A percentile compares a stretch with the other conserved stretches of the same genome.
phyloP scores from a whole-genome alignment of 2,888 invertebrate species.

The Dryococelus australis region DNA sequence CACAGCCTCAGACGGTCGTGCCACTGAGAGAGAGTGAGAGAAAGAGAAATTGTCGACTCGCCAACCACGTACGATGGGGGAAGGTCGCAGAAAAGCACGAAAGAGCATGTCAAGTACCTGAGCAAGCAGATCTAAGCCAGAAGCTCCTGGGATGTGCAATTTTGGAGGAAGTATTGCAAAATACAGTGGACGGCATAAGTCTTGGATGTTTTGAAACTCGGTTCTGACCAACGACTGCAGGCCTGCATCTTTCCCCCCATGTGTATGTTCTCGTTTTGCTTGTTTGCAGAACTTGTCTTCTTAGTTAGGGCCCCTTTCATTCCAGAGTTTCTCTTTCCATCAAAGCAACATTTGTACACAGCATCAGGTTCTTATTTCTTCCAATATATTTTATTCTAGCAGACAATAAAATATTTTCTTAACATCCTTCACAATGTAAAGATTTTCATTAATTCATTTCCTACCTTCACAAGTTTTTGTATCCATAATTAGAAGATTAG shows the following conservation, averaged over 20 bases:
- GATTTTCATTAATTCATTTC: not conserved
- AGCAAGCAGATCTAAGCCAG: conserved; percentile 19
- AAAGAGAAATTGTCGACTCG: not conserved
- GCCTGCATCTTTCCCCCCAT: conserved; percentile 42
- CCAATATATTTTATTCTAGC: not conserved
- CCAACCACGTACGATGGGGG: not conserved
- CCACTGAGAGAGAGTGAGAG: conserved; percentile 31
- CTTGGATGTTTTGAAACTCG: not conserved
- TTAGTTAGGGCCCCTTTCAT: not conserved
- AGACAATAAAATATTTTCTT: not conserved
- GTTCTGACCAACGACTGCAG: conserved; percentile 36
- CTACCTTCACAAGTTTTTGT: not conserved
- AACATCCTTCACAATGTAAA: not conserved
- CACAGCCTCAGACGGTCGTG: conserved; percentile 63
- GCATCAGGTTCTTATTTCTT: not conserved
- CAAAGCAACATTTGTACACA: not conserved
- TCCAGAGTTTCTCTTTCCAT: not conserved
- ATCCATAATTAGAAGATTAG: not conserved
- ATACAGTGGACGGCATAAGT: not conserved
- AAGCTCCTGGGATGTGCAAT: conserved; percentile 5
- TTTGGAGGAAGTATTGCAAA: not conserved
- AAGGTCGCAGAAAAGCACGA: conserved; percentile 3
- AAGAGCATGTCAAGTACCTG: conserved; percentile 13
- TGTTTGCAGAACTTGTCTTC: conserved; percentile 26
- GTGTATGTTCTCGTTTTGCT: conserved; percentile 44